Percentiles rank a stretch among this genome's conserved stretches.
Conservation (phyloP, 2,888 invertebrate genomes). For the Phorcus lineatus region DNA sequence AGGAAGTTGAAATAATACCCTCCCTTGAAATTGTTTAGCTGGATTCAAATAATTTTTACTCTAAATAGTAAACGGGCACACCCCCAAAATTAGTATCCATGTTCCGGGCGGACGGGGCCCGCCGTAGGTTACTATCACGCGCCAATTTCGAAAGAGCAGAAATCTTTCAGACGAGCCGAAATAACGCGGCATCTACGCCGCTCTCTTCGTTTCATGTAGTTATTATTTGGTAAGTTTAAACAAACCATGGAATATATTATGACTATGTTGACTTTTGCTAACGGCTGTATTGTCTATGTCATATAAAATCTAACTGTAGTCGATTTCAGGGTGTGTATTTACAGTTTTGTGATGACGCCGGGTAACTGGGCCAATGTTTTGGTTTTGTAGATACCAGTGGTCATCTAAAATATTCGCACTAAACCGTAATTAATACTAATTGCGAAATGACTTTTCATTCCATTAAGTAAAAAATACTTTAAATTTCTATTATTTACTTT, state of each 20-base stretch:
- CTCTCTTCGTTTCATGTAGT: slow-evolving; percentile 10
- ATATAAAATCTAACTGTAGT: background rate
- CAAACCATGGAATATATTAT: background rate
- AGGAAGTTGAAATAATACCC: background rate
- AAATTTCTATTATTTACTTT: too few species aligned
- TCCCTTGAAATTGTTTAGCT: background rate
- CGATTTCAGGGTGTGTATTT: slow-evolving; percentile 3
- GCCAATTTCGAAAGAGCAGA: slow-evolving; percentile 68
- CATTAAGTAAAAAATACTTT: too few species aligned
- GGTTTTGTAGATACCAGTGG: background rate
- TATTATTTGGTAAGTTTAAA: slow-evolving; percentile 4
- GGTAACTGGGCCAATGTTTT: slow-evolving; percentile 8
- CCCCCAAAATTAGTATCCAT: slow-evolving; percentile 39
- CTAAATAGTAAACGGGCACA: background rate
- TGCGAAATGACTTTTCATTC: too few species aligned
- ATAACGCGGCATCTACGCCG: slow-evolving; percentile 22
- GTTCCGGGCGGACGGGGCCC: slow-evolving; percentile 52
- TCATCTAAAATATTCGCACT: too few species aligned
- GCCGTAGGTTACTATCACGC: slow-evolving; percentile 62
- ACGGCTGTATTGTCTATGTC: background rate
- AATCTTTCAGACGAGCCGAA: slow-evolving; percentile 26
- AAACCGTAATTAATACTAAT: too few species aligned
- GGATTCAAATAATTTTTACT: slow-evolving; percentile 1
- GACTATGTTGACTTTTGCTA: background rate
- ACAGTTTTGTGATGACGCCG: background rate